These are phyloP conservation scores for Axinella damicornis DNA, from an alignment of 37 sponge, comb jelly and placozoan species.

Conservation along the genomic window DNA sequence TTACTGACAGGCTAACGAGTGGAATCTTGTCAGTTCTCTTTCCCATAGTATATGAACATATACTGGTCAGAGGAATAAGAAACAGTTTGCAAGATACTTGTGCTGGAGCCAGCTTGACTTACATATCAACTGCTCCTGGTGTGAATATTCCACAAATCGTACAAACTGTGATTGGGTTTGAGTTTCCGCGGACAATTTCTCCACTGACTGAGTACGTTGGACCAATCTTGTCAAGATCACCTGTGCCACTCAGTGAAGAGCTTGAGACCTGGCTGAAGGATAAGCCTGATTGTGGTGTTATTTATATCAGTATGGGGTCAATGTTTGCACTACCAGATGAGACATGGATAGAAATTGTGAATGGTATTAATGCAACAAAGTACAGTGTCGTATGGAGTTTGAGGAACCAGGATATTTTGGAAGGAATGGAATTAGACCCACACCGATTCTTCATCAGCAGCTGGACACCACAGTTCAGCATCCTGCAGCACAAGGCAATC, in stretches of 20 bases:
- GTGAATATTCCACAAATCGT: conserved; percentile 21
- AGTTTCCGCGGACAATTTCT: conserved; percentile 40
- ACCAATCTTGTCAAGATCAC: conserved; percentile 26
- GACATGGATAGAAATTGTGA: conserved; percentile 23
- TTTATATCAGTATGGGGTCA: conserved; percentile 82
- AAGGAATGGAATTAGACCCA: conserved; percentile 21
- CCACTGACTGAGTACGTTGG: conserved; percentile 53
- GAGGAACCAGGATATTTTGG: conserved; percentile 43
- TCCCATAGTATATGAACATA: no score
- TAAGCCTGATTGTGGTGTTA: conserved; percentile 23
- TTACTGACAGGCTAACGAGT: no score
- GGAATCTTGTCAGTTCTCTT: no score
- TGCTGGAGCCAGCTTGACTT: neutral
- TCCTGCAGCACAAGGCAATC: conserved; percentile 44
- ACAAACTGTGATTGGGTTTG: conserved; percentile 52
- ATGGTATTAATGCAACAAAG: conserved; percentile 22
- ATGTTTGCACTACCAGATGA: neutral
- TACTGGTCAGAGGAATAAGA: no score
- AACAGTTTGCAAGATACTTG: no score
- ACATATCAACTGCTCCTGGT: conserved; percentile 1
- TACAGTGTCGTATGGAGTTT: conserved; percentile 61
- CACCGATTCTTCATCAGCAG: conserved; percentile 37
- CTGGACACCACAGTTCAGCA: conserved; percentile 68
- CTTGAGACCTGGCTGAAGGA: conserved; percentile 52
- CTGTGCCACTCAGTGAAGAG: conserved; percentile 13